Evolutionary conservation across 2,113 vertebrate genomes (phyloP).

Genomic region (Prinia subflava): DNA sequence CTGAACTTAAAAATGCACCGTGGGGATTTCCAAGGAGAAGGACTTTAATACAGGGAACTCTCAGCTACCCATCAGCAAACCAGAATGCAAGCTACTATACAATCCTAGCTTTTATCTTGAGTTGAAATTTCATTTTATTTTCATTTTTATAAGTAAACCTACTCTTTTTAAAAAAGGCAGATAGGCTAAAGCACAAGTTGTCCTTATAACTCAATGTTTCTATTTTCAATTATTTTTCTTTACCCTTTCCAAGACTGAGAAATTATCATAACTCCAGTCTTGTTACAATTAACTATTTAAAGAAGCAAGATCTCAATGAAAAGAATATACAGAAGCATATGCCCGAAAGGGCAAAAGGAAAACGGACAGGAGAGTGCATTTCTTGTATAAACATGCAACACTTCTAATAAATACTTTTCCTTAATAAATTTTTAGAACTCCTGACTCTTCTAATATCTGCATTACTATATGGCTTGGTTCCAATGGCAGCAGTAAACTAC

Average conservation of each 20-base stretch:
- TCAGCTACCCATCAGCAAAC: background rate
- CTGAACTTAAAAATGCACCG: background rate
- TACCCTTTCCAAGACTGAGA: background rate
- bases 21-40: background rate
- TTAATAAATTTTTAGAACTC: background rate
- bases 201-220: background rate
- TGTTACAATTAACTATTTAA: background rate
- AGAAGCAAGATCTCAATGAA: background rate
- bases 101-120: background rate
- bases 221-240: background rate
- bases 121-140: background rate
- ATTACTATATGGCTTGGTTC: background rate
- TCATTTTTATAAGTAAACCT: background rate
- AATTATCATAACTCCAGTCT: background rate
- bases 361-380: background rate
- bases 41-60: background rate
- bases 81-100: background rate
- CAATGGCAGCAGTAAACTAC: background rate
- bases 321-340: background rate
- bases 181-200: background rate
- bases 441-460: background rate
- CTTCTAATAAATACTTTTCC: background rate
- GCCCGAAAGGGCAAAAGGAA: background rate
- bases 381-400: background rate
- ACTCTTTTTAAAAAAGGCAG: background rate